Evolutionary conservation across 2,888 invertebrate species (phyloP), one percentile per base, ranked within the genome.

Genomic region (Drosophila flavopinicola): DNA sequence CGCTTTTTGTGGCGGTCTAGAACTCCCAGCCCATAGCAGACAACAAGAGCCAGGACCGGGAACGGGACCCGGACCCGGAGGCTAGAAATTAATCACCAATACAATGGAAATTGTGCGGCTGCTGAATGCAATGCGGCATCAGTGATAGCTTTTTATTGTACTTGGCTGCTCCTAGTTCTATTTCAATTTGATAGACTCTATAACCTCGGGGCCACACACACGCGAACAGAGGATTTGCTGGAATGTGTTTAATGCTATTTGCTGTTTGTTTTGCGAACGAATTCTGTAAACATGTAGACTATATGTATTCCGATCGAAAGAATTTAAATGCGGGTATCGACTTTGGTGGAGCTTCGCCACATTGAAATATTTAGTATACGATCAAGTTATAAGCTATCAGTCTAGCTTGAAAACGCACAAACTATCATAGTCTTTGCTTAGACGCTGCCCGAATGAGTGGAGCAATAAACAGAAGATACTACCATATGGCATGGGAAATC

Each of bases 21-120:
- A 61, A 37, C 32, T 29, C 39, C 35, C 47, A 33, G 39, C 25
- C 38, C 56, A 11, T 44, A 51, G 53, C 52, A 38, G 4, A 11
- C 51, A 64, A 72, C 42, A 59, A 48, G 38, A 32, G 11, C 15
- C 13, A 11, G 6, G 6, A n/a, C 13, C 33, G n/a, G 4, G n/a
- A 42, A 9, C 48, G 45, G 32, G 54, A 48, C 65, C 52, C 13
- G n/a, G 54, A 39, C 63, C 80, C 85, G 56, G 63, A 47, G 80
- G 80, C 80, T 68, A 85, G 47, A 77, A 82, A 82, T 85, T 82
- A 87, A 82, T 82, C 80, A 74, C 85, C 75, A 68, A 82, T 87
- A 87, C 87, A 82, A 82, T 87, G 58, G 68, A 82, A 70, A 82
- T 82, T 77, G 75, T 84, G 80, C 69, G 66, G 71, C 84, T 67